A percentile compares a stretch with the other conserved stretches of the same genome.
These are phyloP conservation scores for Sinocyclocheilus grahami DNA, from an alignment of 2,113 vertebrate species.

Conservation along the genomic window DNA sequence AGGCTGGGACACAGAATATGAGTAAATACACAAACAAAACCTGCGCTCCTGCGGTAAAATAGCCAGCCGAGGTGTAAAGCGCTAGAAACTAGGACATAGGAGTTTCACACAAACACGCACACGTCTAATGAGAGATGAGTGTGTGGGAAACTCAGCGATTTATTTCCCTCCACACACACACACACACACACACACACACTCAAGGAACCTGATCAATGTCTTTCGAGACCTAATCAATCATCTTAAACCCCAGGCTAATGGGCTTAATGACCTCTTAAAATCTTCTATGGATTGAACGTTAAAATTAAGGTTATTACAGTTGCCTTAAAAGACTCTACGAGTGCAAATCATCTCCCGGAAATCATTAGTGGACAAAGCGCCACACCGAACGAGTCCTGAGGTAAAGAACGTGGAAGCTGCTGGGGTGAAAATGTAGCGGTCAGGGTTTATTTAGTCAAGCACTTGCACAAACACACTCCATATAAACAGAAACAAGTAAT, in stretches of 20 bases:
- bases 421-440: not conserved
- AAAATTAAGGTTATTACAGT: slow-evolving; percentile 30
- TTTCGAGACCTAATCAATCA: slow-evolving; percentile 21
- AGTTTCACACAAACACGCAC: not conserved
- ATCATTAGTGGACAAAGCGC: slow-evolving; percentile 9
- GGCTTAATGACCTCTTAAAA: slow-evolving; percentile 9
- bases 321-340: not conserved
- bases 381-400: not conserved
- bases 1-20: slow-evolving; percentile 11
- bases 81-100: not conserved
- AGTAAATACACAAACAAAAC: slow-evolving; percentile 23
- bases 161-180: not conserved
- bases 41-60: not conserved
- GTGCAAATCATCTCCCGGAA: not conserved
- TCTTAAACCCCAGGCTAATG: slow-evolving; percentile 29
- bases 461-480: slow-evolving; percentile 3
- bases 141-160: slow-evolving; percentile 11
- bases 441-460: not conserved
- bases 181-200: slow-evolving; percentile 1
- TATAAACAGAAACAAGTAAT: not conserved
- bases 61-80: not conserved
- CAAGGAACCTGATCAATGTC: slow-evolving; percentile 20
- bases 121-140: not conserved
- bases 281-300: not conserved
- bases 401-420: not conserved